Base-by-base conservation (phyloP, 2,797 vertebrate species). In the Etheostoma nigrum region DNA sequence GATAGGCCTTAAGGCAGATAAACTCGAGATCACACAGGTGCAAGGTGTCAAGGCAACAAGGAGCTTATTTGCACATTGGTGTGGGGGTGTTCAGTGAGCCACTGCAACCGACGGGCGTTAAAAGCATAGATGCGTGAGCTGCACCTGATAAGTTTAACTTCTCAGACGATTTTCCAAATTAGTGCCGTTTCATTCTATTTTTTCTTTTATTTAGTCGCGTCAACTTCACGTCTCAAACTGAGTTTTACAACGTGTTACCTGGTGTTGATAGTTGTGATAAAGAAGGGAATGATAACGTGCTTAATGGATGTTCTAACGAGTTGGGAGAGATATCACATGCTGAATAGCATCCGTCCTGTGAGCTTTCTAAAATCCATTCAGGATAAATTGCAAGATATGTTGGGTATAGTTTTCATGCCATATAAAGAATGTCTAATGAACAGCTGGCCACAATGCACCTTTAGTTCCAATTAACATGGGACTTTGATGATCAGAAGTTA, bases 1-100 rank as follows among this genome's bases (percentile, higher is more conserved):
- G 65, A 61, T 51, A 25, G 59, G 33, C 69, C 85, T 81, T 44
- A 69, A 58, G 82, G 79, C 80, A 62, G 81, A 81, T n/a, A 53
- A 55, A 83, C 63, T 78, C 14, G 13, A 68, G 60, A 87, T 83
- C 85, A 70, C 70, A 78, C 60, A 23, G 57, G 65, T 18, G 60
- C 45, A 63, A 70, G 65, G 68, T 15, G 33, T 53, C 54, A 48
- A 74, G 72, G 61, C 16, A 48, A 47, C 25, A 15, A 25, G 53
- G 58, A 67, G 72, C 72, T 72, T 71, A 64, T 78, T 83, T 79
- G 36, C 44, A 16, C 66, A 44, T 59, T 18, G 58, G 53, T 16
- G 67, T 68, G 88, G 73, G 58, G 36, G 78, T 36, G 65, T 30
- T 12, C 33, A 49, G 52, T 14, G 52, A 64, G 72, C 66, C 61